Conservation (phyloP, 2,797 vertebrate species). For the Cheirogaleus major region DNA sequence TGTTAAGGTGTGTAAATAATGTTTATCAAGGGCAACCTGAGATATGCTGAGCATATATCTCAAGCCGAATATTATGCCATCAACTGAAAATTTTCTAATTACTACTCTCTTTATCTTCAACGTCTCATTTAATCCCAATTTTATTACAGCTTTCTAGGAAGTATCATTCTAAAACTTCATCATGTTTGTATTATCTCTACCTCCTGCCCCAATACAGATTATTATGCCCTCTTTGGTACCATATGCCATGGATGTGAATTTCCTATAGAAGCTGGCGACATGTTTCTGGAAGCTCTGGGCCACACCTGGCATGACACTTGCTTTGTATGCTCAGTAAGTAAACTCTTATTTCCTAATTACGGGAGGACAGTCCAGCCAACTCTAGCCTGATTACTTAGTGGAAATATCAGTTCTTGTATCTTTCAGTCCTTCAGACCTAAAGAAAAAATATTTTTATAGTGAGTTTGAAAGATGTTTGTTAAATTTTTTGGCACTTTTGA, state of each 20-base stretch:
- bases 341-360: background rate
- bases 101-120: background rate
- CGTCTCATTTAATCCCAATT: background rate
- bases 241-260: slow-evolving; percentile 97
- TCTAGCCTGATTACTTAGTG: background rate
- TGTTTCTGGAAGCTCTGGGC: slow-evolving; percentile 96
- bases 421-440: slow-evolving; percentile 28
- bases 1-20: background rate
- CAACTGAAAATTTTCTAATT: background rate
- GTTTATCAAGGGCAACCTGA: slow-evolving; percentile 16
- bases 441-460: slow-evolving; percentile 58
- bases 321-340: slow-evolving; percentile 96
- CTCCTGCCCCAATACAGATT: slow-evolving; percentile 88
- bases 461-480: slow-evolving; percentile 64
- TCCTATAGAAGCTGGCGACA: slow-evolving; percentile 98
- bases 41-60: background rate
- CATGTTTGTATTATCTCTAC: background rate
- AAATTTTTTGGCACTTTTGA: background rate
- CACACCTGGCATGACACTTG: slow-evolving; percentile 98
- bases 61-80: background rate
- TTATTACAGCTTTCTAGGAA: background rate
- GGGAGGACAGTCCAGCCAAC: background rate
- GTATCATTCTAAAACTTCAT: background rate
- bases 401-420: slow-evolving; percentile 22
- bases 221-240: slow-evolving; percentile 95